Percentiles rank a stretch among this genome's conserved stretches.
These are phyloP conservation scores for Amitus sp. DNA, from an alignment of 2,888 invertebrate species.

Conservation along the genomic window DNA sequence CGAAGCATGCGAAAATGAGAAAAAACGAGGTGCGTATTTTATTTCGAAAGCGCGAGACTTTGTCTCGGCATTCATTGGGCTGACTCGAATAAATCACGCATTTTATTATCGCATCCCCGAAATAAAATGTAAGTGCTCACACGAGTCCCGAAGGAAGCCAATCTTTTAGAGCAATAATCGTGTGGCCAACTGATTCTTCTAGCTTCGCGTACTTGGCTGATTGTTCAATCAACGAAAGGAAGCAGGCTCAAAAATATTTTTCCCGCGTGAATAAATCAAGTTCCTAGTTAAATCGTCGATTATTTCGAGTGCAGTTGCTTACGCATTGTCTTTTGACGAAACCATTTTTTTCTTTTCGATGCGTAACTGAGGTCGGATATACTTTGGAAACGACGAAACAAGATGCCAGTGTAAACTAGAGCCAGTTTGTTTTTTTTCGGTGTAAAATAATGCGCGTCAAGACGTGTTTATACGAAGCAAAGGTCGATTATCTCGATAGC, in stretches of 20 bases:
- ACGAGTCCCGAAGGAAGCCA: not conserved
- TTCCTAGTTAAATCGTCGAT: constrained; percentile 1
- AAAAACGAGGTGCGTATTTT: constrained; percentile 8
- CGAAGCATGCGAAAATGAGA: not conserved
- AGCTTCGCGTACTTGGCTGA: not conserved
- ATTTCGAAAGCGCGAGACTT: no score
- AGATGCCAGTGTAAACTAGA: constrained; percentile 62
- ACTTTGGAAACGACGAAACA: constrained; percentile 44
- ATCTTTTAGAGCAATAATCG: not conserved
- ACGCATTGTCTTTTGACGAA: constrained; percentile 7
- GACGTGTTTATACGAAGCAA: not conserved
- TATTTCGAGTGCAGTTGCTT: constrained; percentile 4
- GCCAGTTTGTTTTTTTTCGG: constrained; percentile 51
- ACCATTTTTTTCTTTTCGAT: constrained; percentile 10
- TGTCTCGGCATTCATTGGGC: not conserved
- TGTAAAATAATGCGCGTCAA: constrained; percentile 20
- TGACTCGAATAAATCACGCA: constrained; percentile 27
- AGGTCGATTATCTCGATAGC: constrained; percentile 15
- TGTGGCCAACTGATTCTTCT: constrained; percentile 11
- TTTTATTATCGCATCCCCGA: constrained; percentile 47
- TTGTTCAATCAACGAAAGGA: not conserved
- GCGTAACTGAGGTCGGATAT: constrained; percentile 6
- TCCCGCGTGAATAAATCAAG: not conserved
- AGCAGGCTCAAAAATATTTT: not conserved
- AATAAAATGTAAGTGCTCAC: not conserved